Evolutionary conservation across 2,113 vertebrate species (phyloP).

Genomic region (Crotalus helleri): DNA sequence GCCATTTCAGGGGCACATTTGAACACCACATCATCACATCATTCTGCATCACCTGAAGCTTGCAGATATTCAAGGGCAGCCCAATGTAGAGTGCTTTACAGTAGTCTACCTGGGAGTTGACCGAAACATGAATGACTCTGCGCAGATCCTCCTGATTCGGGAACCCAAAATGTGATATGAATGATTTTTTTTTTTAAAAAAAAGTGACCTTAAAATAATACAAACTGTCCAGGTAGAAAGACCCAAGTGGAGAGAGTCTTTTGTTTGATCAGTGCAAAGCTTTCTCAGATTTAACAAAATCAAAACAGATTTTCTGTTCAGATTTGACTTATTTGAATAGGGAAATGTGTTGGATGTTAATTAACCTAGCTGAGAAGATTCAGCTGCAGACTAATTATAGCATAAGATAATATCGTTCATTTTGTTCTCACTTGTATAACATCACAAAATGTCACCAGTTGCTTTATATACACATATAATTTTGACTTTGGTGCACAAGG

Average conservation of each 20-base stretch:
- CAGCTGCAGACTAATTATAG: constrained; percentile 16
- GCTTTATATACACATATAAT: not conserved
- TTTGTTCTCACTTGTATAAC: constrained; percentile 17
- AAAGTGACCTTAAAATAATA: not conserved
- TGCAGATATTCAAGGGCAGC: not conserved
- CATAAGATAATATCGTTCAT: constrained; percentile 3
- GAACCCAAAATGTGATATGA: not conserved
- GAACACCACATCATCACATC: not conserved
- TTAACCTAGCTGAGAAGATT: constrained; percentile 15
- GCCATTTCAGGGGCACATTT: not conserved
- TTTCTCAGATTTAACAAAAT: not conserved
- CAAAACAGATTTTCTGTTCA: not conserved
- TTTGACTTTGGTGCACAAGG: not conserved
- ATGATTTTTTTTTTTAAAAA: too few species aligned
- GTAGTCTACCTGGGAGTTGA: not conserved
- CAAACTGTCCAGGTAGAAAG: not conserved
- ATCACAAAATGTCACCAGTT: constrained; percentile 7
- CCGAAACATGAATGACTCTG: not conserved
- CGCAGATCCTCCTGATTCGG: not conserved
- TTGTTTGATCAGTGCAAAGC: not conserved
- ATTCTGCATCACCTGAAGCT: not conserved
- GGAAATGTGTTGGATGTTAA: constrained; percentile 21
- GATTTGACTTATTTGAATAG: constrained; percentile 8
- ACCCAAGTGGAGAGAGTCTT: not conserved
- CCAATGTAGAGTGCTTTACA: not conserved